phyloP scores from a whole-genome alignment of 1,140 invertebrate genomes.

The Drosophila fuyamai region DNA sequence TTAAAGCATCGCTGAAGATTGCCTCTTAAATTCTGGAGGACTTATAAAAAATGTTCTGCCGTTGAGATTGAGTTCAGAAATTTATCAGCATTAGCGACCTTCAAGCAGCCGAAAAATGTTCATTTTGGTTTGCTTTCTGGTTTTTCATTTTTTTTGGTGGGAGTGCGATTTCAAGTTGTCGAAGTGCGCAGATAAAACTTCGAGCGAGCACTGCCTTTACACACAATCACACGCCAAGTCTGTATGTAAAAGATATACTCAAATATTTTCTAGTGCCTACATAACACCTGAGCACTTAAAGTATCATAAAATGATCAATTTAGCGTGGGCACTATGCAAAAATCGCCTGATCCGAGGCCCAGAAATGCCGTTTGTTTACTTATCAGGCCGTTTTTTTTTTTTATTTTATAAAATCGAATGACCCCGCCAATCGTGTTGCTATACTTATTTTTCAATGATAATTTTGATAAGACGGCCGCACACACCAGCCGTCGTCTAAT shows the following conservation, averaged over 20 bases:
- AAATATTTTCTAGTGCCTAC: slow-evolving; percentile 11
- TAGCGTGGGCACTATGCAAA: slow-evolving; percentile 27
- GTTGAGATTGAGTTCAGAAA: slow-evolving; percentile 8
- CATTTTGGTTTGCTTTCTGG: background rate
- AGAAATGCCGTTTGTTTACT: slow-evolving; percentile 19
- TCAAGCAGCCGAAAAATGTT: slow-evolving; percentile 24
- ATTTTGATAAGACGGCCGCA: slow-evolving; percentile 60
- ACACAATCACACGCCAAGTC: background rate
- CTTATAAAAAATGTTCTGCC: background rate
- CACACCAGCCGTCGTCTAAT: slow-evolving; percentile 49
- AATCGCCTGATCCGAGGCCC: slow-evolving; percentile 50
- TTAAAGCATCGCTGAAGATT: too few relatives aligned
- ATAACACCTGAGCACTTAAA: slow-evolving; percentile 6
- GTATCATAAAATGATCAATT: slow-evolving; percentile 56
- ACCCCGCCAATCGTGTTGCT: slow-evolving; percentile 58
- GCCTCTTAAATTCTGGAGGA: background rate
- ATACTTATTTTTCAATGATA: slow-evolving; percentile 64
- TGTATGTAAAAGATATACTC: background rate
- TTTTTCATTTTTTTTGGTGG: slow-evolving; percentile 1
- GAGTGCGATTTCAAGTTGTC: slow-evolving; percentile 10
- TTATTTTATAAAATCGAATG: slow-evolving; percentile 49
- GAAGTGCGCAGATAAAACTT: slow-evolving; percentile 26
- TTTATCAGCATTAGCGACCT: slow-evolving; percentile 28
- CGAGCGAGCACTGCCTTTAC: background rate
- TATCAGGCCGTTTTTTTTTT: slow-evolving; percentile 32